Conservation (phyloP, 2,113 vertebrate species). For the Sapayoa aenigma region DNA sequence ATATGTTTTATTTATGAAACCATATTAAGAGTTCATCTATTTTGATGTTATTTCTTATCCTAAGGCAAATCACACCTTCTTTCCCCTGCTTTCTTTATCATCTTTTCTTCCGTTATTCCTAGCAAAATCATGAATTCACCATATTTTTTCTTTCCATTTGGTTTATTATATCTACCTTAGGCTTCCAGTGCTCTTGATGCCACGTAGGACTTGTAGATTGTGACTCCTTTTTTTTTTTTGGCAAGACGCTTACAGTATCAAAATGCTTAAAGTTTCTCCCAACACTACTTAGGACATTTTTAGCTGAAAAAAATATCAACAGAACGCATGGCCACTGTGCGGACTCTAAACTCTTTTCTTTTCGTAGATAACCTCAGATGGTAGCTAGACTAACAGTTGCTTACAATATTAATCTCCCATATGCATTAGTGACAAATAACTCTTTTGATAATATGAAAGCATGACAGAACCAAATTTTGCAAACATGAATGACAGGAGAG, state of each 20-base stretch:
- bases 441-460: not conserved
- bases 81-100: fast-evolving
- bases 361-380: not conserved
- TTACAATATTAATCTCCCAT: not conserved
- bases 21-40: not conserved
- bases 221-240: not conserved
- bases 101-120: not conserved
- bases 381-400: not conserved
- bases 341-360: not conserved
- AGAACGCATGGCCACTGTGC: not conserved
- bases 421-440: not conserved
- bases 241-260: not conserved
- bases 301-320: not conserved
- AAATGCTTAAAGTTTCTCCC: not conserved
- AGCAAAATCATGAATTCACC: not conserved
- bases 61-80: not conserved
- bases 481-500: not conserved
- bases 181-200: not conserved
- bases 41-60: not conserved
- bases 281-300: not conserved
- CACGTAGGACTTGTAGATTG: not conserved
- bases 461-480: not conserved
- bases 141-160: not conserved
- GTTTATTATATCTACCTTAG: slow-evolving; percentile 16
- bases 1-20: not conserved